Conservation (phyloP, 2,888 invertebrate genomes). For the Tipula vernalis region DNA sequence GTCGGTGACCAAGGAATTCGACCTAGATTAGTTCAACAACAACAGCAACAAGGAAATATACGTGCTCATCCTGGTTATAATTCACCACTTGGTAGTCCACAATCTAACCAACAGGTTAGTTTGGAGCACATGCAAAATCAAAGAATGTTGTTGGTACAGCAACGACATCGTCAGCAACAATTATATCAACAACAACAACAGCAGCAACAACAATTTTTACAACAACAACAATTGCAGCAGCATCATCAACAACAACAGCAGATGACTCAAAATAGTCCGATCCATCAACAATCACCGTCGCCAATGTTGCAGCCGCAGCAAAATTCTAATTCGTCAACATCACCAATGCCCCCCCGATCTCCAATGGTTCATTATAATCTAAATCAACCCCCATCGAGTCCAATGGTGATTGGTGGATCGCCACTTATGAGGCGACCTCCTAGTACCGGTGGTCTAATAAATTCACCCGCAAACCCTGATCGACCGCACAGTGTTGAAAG, state of each 20-base stretch:
- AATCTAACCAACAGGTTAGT: constrained; percentile 25
- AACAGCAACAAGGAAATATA: constrained; percentile 23
- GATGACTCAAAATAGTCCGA: constrained; percentile 30
- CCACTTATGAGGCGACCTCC: constrained; percentile 42
- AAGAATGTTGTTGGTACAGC: constrained; percentile 19
- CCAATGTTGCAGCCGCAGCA: constrained; percentile 33
- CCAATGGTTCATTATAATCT: constrained; percentile 39
- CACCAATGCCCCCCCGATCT: constrained; percentile 44
- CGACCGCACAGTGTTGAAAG: constrained; percentile 47
- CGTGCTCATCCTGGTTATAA: constrained; percentile 5
- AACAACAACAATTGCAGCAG: constrained; percentile 20
- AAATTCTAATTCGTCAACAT: constrained; percentile 40
- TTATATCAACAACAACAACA: constrained; percentile 22
- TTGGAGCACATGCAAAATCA: constrained; percentile 15
- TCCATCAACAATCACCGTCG: constrained; percentile 30
- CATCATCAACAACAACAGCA: constrained; percentile 25
- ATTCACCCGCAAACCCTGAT: constrained; percentile 42
- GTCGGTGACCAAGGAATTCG: constrained; percentile 7
- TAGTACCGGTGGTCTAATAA: constrained; percentile 37
- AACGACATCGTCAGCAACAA: constrained; percentile 27
- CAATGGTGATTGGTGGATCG: constrained; percentile 36
- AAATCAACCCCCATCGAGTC: constrained; percentile 33
- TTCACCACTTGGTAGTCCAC: constrained; percentile 20
- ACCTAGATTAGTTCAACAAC: constrained; percentile 20
- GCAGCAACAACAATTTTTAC: constrained; percentile 25